phyloP scores from a whole-genome alignment of 2,888 invertebrate genomes.

The Stomorhina lunata region DNA sequence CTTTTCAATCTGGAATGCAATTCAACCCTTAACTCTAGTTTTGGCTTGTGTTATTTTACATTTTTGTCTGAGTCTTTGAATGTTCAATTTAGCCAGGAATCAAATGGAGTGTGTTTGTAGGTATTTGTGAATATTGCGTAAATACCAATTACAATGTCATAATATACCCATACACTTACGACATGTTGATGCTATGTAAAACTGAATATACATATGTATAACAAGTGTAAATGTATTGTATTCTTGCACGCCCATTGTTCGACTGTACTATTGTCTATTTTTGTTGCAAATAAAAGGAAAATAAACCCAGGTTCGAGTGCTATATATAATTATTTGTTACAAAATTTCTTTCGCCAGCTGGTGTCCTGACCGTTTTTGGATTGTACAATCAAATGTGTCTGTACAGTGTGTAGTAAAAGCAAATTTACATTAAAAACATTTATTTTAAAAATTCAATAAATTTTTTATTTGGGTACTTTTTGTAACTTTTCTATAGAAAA shows the following conservation, averaged over 20 bases:
- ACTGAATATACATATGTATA: neutral
- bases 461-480: too few relatives aligned
- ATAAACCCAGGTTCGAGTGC: neutral
- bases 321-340: conserved; percentile 39
- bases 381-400: neutral
- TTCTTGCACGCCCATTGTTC: conserved; percentile 55
- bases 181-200: conserved; percentile 18
- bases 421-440: neutral
- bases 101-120: neutral
- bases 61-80: neutral
- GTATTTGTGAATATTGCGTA: conserved; percentile 51
- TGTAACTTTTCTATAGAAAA: too few relatives aligned
- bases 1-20: conserved; percentile 54
- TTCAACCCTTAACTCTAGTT: conserved; percentile 63
- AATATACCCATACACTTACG: conserved; percentile 38
- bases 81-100: neutral
- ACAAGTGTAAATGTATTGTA: neutral
- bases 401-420: conserved; percentile 6
- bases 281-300: neutral
- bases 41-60: neutral
- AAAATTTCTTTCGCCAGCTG: conserved; percentile 42
- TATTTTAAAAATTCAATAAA: neutral
- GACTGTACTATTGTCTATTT: conserved; percentile 9
- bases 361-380: conserved; percentile 9
- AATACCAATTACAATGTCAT: conserved; percentile 63